These are phyloP conservation scores for Heterodera filipjevi DNA, from an alignment of 2,888 invertebrate genomes.

Conservation along the genomic window DNA sequence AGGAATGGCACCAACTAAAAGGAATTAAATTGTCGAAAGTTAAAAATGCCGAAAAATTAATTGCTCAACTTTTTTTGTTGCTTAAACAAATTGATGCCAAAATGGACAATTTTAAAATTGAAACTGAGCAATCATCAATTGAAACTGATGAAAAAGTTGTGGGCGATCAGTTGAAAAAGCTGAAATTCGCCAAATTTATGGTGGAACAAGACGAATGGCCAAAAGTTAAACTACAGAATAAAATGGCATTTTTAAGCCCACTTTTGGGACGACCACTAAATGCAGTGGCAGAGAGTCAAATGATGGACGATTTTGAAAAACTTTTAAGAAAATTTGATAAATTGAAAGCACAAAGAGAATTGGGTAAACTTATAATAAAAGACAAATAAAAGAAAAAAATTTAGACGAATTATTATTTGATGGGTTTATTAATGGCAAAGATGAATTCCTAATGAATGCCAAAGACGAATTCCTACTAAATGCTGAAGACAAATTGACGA, in stretches of 20 bases:
- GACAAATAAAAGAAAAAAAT: neutral
- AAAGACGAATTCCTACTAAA: neutral
- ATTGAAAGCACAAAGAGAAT: neutral
- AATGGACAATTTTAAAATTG: constrained; percentile 8
- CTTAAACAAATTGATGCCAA: neutral
- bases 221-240: neutral
- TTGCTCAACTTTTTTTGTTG: neutral
- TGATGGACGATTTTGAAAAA: neutral
- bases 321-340: neutral
- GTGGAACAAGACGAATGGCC: neutral
- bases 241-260: neutral
- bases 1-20: neutral
- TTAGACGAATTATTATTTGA: neutral
- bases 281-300: neutral
- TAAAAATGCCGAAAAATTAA: neutral
- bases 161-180: neutral
- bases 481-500: neutral
- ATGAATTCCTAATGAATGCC: neutral
- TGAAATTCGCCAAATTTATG: neutral
- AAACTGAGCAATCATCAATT: neutral
- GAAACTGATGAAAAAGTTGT: neutral
- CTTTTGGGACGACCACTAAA: neutral
- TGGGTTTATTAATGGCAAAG: too few species aligned
- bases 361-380: neutral
- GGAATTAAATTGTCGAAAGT: neutral